These are phyloP conservation scores for Phaonia tiefii DNA, from an alignment of 2,888 invertebrate species.

Conservation along the genomic window DNA sequence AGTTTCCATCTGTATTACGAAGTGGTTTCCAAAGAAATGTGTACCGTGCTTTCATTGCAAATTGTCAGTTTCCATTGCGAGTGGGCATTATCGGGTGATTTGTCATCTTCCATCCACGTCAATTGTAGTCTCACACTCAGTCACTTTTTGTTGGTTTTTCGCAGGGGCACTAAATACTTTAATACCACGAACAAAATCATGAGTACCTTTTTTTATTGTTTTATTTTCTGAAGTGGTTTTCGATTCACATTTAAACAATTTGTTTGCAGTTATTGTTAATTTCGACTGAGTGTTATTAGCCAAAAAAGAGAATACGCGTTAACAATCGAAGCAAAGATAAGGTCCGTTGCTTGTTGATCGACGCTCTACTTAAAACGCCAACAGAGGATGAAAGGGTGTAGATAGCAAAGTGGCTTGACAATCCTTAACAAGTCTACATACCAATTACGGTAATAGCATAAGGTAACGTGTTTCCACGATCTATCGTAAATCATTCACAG, in stretches of 20 bases:
- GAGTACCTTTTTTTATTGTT: conserved; percentile 4
- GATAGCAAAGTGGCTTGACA: too few species aligned
- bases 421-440: too few species aligned
- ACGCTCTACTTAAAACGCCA: conserved; percentile 52
- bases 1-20: conserved; percentile 23
- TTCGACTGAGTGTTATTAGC: background rate
- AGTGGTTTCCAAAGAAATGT: conserved; percentile 26
- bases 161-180: too few species aligned
- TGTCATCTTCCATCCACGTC: conserved; percentile 10
- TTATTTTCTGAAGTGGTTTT: conserved; percentile 27
- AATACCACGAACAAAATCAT: conserved; percentile 7
- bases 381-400: too few species aligned
- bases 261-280: background rate
- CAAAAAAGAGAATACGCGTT: conserved; percentile 28
- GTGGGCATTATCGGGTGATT: conserved; percentile 18
- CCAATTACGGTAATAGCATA: too few species aligned
- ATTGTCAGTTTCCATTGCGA: conserved; percentile 25
- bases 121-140: too few species aligned
- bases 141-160: conserved; percentile 1
- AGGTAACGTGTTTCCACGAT: too few species aligned
- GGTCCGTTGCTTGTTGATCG: conserved; percentile 17
- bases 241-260: background rate
- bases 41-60: conserved; percentile 36
- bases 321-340: conserved; percentile 24
- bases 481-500: too few species aligned